phyloP scores from a whole-genome alignment of 1,140 invertebrate genomes.

The Bombus sylvicola region DNA sequence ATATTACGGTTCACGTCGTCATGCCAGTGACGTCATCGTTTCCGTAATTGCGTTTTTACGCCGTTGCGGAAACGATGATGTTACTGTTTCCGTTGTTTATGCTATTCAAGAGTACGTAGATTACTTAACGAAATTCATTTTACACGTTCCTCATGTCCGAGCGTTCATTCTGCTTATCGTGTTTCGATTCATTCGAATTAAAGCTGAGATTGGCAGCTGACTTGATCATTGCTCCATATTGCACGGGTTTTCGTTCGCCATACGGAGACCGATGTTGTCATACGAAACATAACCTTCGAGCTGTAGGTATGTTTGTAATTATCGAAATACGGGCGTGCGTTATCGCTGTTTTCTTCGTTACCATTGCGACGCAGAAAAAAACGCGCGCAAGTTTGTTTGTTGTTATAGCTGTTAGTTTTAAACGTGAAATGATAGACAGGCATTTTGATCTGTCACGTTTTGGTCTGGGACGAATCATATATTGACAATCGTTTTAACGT shows the following conservation, averaged over 20 bases:
- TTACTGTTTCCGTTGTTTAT: background rate
- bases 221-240: background rate
- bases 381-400: background rate
- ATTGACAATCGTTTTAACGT: background rate
- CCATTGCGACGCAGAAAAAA: conserved; percentile 26
- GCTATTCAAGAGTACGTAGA: background rate
- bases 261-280: background rate
- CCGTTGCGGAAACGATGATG: conserved; percentile 8
- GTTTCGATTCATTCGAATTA: background rate
- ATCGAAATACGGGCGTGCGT: conserved; percentile 8
- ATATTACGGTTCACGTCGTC: conserved; percentile 19
- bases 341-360: conserved; percentile 23
- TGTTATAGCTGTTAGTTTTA: background rate
- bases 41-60: conserved; percentile 45
- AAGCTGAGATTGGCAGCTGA: background rate
- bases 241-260: background rate
- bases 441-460: background rate
- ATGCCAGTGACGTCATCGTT: conserved; percentile 54
- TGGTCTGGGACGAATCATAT: too few relatives aligned
- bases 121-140: conserved; percentile 19
- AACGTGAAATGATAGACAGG: background rate
- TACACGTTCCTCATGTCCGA: background rate
- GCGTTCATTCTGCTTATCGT: background rate
- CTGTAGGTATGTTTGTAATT: background rate
- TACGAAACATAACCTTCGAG: background rate